Evolutionary conservation across 1,140 invertebrate species (phyloP), one percentile per base, ranked within the genome.

Genomic region (Drosophila kanapiae): DNA sequence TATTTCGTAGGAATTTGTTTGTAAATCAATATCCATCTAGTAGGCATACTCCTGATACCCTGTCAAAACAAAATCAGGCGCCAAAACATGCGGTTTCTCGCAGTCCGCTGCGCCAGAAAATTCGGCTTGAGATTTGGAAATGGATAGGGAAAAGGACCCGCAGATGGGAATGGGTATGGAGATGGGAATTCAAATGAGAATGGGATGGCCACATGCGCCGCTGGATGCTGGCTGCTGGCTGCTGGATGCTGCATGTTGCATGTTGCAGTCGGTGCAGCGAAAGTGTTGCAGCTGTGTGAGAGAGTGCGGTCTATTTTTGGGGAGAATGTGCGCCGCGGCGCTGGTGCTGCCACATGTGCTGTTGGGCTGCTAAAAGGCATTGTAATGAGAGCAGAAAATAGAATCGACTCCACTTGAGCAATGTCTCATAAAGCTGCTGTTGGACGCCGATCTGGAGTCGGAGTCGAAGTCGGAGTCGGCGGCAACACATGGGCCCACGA

Each of bases 381-480:
- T 86, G 82, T 87, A 87, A 80, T 79, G 80, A 87, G 82, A 78
- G 67, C 86, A 79, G 57, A 75, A 85, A 86, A 86, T 86, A 80
- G 78, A 87, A 75, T 43, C 23, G 33, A 68, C 83, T 88, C 71
- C 83, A 86, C 84, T 83, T 88, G 84, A 88, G 83, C 71, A 83
- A 69, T 87, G 83, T 75, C 67, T 76, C 82, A 79, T 75, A 72
- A 76, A 78, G 78, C 65, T 69, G 58, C 11, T 33, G 31, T 58
- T 38, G 54, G 42, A 58, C 31, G 43, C 18, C 23, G 33, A 51
- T 43, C 57, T 35, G 33, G 35, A 27, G 53, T 23, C 33, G 33
- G 11, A 62, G 23, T 49, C 33, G 16, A 18, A 61, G 43, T 45
- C 40, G 68, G 82, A 77, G 61, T 58, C 49, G 6, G 6, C 49